Base-by-base conservation (phyloP, 1,140 invertebrate genomes). In the Apis florea region DNA sequence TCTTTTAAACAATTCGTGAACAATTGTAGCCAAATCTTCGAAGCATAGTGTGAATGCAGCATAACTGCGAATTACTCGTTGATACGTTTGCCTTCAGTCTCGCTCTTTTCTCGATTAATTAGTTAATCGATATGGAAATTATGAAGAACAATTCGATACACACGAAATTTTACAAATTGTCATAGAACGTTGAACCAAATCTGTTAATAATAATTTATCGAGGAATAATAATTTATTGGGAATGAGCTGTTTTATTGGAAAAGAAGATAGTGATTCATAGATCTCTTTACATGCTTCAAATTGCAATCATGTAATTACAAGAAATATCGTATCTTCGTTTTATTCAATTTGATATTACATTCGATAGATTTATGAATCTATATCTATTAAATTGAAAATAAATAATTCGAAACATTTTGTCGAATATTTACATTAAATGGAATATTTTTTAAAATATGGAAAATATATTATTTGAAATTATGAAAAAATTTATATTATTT, bases 51-150 rank as follows among this genome's bases (percentile, higher is more conserved):
- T 40, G 31, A 40, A 40, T 40, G 31, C 31, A 5, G 31, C 31
- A 40, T 40, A 40, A 40, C 5, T 40, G 5, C 31, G 53, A n/a
- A 59, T 71, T 53, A 51, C 26, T 51, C 19, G 59, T n/a, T 5
- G 79, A 74, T 58, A 63, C 51, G n/a, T 80, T 81, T 81, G 47
- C 59, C 9, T n/a, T 15, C 47, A 58, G 56, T 61, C 59, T 49
- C 26, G 31, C 26, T 71, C 13, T 56, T 61, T 75, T 40, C 54
- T 72, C 58, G 83, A 84, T 83, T 79, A 63, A 63, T 61, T 61
- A 15, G 79, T 83, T 83, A 73, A 63, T 61, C 24, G 49, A 5
- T 31, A 3, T 5, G 49, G 5, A 40, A 59, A 59, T 49, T 8
- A 21, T 6, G 56, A 49, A 64, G 59, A 64, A 75, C 24, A 31